Conservation (phyloP, 2,113 vertebrate species). For the Arizona elegans region DNA sequence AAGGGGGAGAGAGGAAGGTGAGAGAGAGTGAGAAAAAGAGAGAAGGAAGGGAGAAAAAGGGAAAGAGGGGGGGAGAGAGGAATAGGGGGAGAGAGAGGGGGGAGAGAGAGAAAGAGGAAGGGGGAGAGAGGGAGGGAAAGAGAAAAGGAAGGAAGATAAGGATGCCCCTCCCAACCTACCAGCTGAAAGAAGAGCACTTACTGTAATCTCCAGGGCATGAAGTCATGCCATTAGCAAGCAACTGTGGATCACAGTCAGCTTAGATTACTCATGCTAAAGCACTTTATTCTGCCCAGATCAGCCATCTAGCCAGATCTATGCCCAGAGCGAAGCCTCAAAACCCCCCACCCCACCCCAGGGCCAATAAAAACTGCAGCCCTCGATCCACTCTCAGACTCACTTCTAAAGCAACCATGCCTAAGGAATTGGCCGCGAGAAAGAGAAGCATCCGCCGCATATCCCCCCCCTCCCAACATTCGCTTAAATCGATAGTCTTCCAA, state of each 20-base stretch:
- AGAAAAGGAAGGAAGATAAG: neutral
- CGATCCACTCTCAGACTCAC: neutral
- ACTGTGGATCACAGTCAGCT: neutral
- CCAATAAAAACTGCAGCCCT: neutral
- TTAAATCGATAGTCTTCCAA: neutral
- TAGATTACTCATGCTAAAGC: neutral
- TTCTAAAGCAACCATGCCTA: neutral
- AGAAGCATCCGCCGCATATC: neutral
- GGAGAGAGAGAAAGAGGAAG: too few relatives aligned
- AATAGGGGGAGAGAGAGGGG: too few relatives aligned
- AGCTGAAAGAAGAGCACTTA: neutral
- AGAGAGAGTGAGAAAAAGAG: too few relatives aligned
- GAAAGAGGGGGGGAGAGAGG: too few relatives aligned
- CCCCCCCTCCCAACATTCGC: neutral
- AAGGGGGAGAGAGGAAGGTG: too few relatives aligned
- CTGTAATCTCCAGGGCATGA: neutral
- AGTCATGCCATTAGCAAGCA: neutral
- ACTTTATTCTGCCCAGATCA: neutral
- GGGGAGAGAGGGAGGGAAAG: too few relatives aligned
- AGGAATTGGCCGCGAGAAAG: neutral
- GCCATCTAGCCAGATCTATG: neutral
- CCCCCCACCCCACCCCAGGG: neutral
- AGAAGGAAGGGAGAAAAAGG: too few relatives aligned
- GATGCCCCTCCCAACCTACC: neutral
- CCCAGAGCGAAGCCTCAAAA: neutral